Evolutionary conservation across 2,113 vertebrate genomes (phyloP), one percentile per base, ranked within the genome.

Genomic region (Poeciliopsis prolifica): DNA sequence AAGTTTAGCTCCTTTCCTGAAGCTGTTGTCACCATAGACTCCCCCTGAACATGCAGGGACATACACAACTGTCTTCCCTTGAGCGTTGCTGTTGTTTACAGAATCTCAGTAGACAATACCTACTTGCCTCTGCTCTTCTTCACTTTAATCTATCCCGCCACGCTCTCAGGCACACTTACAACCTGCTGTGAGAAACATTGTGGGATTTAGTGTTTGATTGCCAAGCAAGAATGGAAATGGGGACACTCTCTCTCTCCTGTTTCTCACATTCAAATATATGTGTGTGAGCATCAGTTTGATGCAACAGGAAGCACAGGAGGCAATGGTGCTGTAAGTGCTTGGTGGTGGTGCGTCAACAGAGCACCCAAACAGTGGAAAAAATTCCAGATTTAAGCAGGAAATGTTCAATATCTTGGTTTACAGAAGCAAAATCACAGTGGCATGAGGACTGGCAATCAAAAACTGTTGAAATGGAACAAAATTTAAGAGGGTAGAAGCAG

Each of bases 141-240:
- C 42, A n/a, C 78, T 84, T 5, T 75, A 77, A 86, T 87, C 80
- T 71, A n/a, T 73, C 35, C 71, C 63, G 48, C 35, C 19, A 9
- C 76, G 77, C 48, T 33, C 44, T 19, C 65, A 72, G 70, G 83
- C 54, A 68, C 76, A 72, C 65, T 30, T 73, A 61, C 31, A 1
- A 33, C 82, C 82, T 78, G 78, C 83, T 76, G 88, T 66, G 80
- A 82, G 74, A 64, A 13, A 76, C 73, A 79, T 76, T 69, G 77
- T 62, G 29, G 75, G 74, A 33, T 66, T 78, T 61, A 31, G 76
- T 77, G 64, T 84, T 76, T 88, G 75, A 83, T 72, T 80, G 75
- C 61, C 65, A 31, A 48, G 30, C 35, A 30, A 31, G 64, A 58
- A 65, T 42, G 10, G 67, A 12, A 44, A 14, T 8, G 5, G 29